A percentile compares a stretch with the other conserved stretches of the same genome.
Evolutionary conservation across 1,140 invertebrate genomes (phyloP).

Genomic region (Pinna nobilis): DNA sequence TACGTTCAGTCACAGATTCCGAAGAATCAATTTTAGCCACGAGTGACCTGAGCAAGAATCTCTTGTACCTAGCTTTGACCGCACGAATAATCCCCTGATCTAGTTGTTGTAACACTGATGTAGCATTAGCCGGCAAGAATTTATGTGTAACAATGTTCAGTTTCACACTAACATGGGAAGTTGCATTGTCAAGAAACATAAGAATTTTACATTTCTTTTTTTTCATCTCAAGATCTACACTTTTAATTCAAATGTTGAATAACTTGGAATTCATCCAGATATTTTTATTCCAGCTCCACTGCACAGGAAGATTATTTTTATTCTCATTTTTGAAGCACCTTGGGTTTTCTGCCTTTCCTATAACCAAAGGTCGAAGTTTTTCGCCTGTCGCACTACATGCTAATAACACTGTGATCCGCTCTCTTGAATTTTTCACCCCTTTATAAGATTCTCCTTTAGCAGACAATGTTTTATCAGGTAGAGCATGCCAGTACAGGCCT

Average conservation of each 20-base stretch:
- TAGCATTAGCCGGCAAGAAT: constrained; percentile 70
- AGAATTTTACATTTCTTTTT: constrained; percentile 41
- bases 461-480: constrained; percentile 48
- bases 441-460: constrained; percentile 33
- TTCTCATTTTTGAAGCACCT: constrained; percentile 51
- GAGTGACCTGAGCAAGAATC: background rate
- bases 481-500: constrained; percentile 45
- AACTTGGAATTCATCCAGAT: constrained; percentile 54
- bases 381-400: constrained; percentile 41
- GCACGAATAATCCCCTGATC: constrained; percentile 33
- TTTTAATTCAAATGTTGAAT: constrained; percentile 62
- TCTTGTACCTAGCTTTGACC: background rate
- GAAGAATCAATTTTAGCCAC: background rate
- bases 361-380: constrained; percentile 50
- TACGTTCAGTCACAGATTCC: too few species aligned
- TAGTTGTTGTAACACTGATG: constrained; percentile 38
- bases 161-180: constrained; percentile 40
- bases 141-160: constrained; percentile 68
- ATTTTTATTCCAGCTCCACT: constrained; percentile 42
- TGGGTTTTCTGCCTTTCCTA: constrained; percentile 46
- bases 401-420: constrained; percentile 49
- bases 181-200: constrained; percentile 58
- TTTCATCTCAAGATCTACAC: constrained; percentile 45
- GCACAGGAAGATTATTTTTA: constrained; percentile 33
- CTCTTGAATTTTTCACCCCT: constrained; percentile 46